These are phyloP conservation scores for Drosophila siamana DNA, from an alignment of 2,888 invertebrate species.

Conservation along the genomic window DNA sequence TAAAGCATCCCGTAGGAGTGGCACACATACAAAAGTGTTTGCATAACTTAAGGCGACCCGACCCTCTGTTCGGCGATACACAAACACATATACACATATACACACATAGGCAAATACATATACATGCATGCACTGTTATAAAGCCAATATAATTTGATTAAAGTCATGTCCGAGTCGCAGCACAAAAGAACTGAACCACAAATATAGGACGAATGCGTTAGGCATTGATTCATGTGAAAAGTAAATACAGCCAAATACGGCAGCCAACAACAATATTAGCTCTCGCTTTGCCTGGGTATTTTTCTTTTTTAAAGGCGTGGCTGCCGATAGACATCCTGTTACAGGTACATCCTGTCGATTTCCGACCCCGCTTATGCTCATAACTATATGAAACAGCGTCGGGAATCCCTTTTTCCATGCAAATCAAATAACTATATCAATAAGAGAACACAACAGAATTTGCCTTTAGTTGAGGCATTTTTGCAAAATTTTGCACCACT, in stretches of 20 bases:
- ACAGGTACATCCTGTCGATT: conserved; percentile 1
- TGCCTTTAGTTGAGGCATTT: conserved; percentile 26
- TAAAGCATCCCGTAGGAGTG: conserved; percentile 76
- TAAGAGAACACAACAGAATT: not conserved
- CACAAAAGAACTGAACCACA: conserved; percentile 19
- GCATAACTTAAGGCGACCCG: conserved; percentile 68
- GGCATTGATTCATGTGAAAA: conserved; percentile 21
- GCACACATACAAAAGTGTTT: conserved; percentile 75
- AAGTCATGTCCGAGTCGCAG: conserved; percentile 21
- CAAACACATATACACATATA: conserved; percentile 3
- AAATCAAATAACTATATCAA: not conserved
- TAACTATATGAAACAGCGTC: not conserved
- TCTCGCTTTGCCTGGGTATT: not conserved
- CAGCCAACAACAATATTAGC: conserved; percentile 5
- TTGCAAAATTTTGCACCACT: not conserved
- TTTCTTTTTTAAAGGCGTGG: conserved; percentile 59
- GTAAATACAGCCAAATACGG: conserved; percentile 17
- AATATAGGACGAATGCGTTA: conserved; percentile 17
- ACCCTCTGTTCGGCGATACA: conserved; percentile 11
- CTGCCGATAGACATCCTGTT: conserved; percentile 9
- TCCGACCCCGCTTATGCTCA: conserved; percentile 7
- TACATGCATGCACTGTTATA: not conserved
- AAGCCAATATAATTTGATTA: conserved; percentile 55
- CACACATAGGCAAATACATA: conserved; percentile 1
- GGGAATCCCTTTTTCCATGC: not conserved